phyloP scores from a whole-genome alignment of 1,140 invertebrate genomes.

The Zaprionus inermis region DNA sequence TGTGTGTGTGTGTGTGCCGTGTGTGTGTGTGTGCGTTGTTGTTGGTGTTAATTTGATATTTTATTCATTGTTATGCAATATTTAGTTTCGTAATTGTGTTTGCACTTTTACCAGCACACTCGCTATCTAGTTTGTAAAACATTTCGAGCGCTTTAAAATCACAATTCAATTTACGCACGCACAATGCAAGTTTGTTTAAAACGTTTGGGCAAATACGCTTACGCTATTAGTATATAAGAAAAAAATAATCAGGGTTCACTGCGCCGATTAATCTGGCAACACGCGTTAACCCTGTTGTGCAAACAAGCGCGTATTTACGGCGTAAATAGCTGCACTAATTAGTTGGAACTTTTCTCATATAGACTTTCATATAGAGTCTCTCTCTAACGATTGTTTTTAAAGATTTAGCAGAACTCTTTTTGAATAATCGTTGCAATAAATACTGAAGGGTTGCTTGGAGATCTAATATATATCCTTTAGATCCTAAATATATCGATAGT shows the following conservation, averaged over 20 bases:
- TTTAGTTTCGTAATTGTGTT: slow-evolving; percentile 75
- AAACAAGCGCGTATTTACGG: not conserved
- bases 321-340: not conserved
- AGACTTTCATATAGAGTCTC: not conserved
- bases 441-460: too few species aligned
- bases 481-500: not conserved
- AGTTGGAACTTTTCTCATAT: not conserved
- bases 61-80: slow-evolving; percentile 80
- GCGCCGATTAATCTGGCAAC: slow-evolving; percentile 11
- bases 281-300: not conserved
- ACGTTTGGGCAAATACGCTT: not conserved
- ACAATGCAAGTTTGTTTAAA: not conserved
- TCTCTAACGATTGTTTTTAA: too few species aligned
- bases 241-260: slow-evolving; percentile 11
- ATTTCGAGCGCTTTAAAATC: slow-evolving; percentile 54
- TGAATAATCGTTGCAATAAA: too few species aligned
- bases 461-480: too few species aligned
- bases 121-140: slow-evolving; percentile 11
- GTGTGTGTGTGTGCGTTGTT: slow-evolving; percentile 16
- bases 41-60: slow-evolving; percentile 80
- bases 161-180: slow-evolving; percentile 45
- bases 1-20: too few species aligned
- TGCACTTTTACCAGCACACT: slow-evolving; percentile 37
- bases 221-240: not conserved
- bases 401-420: too few species aligned